Evolutionary conservation across 2,113 vertebrate genomes (phyloP).

Genomic region (Siphamia tubifer): DNA sequence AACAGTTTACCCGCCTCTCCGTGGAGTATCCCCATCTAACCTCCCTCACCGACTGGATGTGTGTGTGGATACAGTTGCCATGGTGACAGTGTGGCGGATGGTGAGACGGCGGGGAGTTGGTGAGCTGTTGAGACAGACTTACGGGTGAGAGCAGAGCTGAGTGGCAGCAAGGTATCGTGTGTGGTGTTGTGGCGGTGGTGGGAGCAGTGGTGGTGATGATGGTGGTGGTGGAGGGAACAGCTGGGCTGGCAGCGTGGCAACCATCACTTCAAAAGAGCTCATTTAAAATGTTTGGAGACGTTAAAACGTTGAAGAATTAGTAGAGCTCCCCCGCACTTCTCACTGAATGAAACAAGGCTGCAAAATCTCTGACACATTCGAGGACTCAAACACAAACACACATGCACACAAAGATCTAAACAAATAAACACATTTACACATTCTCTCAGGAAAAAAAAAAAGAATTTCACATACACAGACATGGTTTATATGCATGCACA

Average conservation of each 20-base stretch:
- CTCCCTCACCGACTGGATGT: conserved; percentile 55
- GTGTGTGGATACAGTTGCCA: conserved; percentile 79
- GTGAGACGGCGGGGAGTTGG: conserved; percentile 69
- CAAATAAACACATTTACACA: conserved; percentile 66
- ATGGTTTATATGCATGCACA: conserved; percentile 5
- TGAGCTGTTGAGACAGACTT: conserved; percentile 71
- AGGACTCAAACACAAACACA: conserved; percentile 59
- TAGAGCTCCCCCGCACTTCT: conserved; percentile 71
- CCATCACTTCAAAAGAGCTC: conserved; percentile 64
- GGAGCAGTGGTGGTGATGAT: background rate
- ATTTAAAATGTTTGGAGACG: conserved; percentile 61
- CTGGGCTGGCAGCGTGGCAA: conserved; percentile 49
- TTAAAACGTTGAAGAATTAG: conserved; percentile 53
- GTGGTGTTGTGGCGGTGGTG: conserved; percentile 44
- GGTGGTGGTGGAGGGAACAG: conserved; percentile 57
- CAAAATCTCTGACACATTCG: conserved; percentile 65
- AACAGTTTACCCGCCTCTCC: conserved; percentile 67
- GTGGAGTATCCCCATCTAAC: conserved; percentile 70
- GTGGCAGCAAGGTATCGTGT: conserved; percentile 13
- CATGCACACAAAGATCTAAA: conserved; percentile 54
- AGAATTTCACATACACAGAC: conserved; percentile 22
- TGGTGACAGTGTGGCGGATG: conserved; percentile 73
- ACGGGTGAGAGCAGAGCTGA: conserved; percentile 67
- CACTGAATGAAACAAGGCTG: conserved; percentile 73
- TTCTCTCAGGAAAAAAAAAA: background rate